Evolutionary conservation across 2,888 invertebrate genomes (phyloP).

Genomic region (Tridacna gigas): DNA sequence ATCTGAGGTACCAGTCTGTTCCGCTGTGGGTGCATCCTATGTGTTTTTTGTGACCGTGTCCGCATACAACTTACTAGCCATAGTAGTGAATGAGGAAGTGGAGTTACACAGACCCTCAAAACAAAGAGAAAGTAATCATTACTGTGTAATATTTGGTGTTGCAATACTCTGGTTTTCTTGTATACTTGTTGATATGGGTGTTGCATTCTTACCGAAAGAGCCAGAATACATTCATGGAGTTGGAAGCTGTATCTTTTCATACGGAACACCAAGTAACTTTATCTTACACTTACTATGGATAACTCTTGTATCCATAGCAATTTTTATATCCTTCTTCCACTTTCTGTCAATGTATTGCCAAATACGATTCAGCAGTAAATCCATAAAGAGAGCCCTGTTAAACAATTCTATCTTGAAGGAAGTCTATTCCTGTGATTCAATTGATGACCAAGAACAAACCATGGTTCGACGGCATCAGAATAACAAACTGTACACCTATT

Average conservation of each 20-base stretch:
- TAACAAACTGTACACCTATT: constrained; percentile 64
- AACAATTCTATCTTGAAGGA: constrained; percentile 71
- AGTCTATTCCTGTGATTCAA: constrained; percentile 32
- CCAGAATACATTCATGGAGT: constrained; percentile 88
- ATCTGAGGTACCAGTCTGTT: constrained; percentile 86
- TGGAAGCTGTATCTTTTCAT: constrained; percentile 93
- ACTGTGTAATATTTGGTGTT: constrained; percentile 94
- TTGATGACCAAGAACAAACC: constrained; percentile 46
- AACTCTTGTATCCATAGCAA: constrained; percentile 93
- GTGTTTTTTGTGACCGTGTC: constrained; percentile 94
- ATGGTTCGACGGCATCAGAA: constrained; percentile 43
- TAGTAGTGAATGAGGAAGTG: constrained; percentile 84
- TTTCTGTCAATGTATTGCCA: constrained; percentile 90
- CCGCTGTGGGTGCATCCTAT: constrained; percentile 94
- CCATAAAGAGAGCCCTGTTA: constrained; percentile 73
- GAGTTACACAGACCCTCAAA: constrained; percentile 72
- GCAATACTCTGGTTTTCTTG: constrained; percentile 98
- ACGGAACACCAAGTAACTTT: constrained; percentile 95
- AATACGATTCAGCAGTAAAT: constrained; percentile 74
- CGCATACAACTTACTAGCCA: constrained; percentile 93
- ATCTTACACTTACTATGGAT: constrained; percentile 96
- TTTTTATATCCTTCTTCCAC: constrained; percentile 93
- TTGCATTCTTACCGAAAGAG: constrained; percentile 84
- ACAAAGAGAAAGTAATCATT: constrained; percentile 77
- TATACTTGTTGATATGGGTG: constrained; percentile 94